Evolutionary conservation across 2,797 vertebrate species (phyloP), one percentile per base, ranked within the genome.

Genomic region (Chrosomus eos): DNA sequence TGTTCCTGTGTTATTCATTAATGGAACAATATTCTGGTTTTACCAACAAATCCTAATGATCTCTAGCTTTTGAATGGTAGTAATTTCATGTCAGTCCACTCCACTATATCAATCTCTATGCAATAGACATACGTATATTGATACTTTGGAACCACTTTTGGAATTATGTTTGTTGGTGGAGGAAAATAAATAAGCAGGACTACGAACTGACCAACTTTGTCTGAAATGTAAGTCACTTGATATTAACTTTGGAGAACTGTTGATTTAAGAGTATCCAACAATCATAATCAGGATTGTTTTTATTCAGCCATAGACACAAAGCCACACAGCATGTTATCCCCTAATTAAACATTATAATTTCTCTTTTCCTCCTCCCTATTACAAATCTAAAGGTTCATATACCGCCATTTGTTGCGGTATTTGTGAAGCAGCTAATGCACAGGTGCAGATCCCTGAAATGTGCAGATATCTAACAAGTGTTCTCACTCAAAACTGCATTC

Each of bases 401-500:
- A 62, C 40, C 75, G 14, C 21, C 3, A 64, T 43, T 66, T 74
- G 58, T 73, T 82, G 71, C 11, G 1, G 16, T 14, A 64, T 80
- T 51, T 66, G 43, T 21, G 58, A 53, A 66, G 11, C 6, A n/a
- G 6, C 28, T 6, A 66, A 83, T 53, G 43, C 58, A 53, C 33
- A 9, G 5, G 43, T 78, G 19, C 19, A 74, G 45, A 74, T 55
- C 21, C 31, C 33, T 81, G 79, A 68, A 53, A 23, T 53, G n/a
- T 81, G 31, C n/a, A 81, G 26, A 75, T 51, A 19, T 72, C 70
- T 85, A 71, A 38, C 38, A 78, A 67, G 23, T 81, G 60, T 66
- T 77, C 43, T 64, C 19, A 40, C 55, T 43, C 58, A 60, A 75
- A 85, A 85, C 48, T 70, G 80, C 82, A 26, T 81, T 78, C 51